These are phyloP conservation scores for Hiodon alosoides DNA, from an alignment of 2,113 vertebrate species.

Conservation along the genomic window DNA sequence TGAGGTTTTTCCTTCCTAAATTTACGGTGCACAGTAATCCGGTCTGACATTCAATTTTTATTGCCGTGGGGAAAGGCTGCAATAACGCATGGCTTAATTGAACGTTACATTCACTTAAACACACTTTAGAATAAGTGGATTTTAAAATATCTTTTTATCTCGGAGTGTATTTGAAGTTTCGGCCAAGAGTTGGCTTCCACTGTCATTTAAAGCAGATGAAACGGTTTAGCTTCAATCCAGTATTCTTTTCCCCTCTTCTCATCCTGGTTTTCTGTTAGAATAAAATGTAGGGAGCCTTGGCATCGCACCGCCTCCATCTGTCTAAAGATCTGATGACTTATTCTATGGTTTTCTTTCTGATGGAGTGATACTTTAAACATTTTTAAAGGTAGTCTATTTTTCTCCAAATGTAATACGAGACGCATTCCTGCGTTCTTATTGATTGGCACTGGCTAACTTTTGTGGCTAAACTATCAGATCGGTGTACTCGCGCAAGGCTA, in stretches of 20 bases:
- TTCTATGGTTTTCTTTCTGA: too few species aligned
- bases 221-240: conserved; percentile 43
- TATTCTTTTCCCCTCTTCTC: conserved; percentile 45
- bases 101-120: conserved; percentile 52
- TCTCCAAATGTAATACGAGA: too few species aligned
- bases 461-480: too few species aligned
- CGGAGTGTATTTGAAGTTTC: conserved; percentile 43
- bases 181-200: conserved; percentile 46
- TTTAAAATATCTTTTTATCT: conserved; percentile 47
- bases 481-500: too few species aligned
- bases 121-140: conserved; percentile 51
- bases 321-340: too few species aligned
- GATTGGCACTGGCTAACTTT: too few species aligned
- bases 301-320: neutral
- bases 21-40: conserved; percentile 44
- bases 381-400: neutral
- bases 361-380: too few species aligned
- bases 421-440: too few species aligned
- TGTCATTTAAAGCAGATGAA: conserved; percentile 56
- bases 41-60: conserved; percentile 48
- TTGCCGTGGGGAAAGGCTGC: conserved; percentile 43
- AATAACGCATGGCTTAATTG: conserved; percentile 54
- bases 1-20: conserved; percentile 36
- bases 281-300: neutral
- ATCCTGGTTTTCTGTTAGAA: conserved; percentile 30